These are phyloP conservation scores for Astyanax mexicanus DNA, from an alignment of 2,797 vertebrate species.

Conservation along the genomic window DNA sequence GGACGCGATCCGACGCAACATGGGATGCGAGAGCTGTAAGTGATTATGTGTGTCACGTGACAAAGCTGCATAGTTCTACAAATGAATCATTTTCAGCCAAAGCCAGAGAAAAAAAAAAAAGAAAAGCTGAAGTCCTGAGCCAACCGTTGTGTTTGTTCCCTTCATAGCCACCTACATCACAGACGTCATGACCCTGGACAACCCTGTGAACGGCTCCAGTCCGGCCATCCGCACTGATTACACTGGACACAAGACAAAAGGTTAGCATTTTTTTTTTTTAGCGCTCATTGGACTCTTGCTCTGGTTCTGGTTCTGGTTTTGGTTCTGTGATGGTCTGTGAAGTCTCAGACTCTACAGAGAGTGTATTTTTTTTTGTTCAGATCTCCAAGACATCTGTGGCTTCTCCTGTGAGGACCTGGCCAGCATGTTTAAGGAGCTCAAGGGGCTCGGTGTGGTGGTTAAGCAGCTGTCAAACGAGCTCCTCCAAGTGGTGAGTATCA, in stretches of 20 bases:
- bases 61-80: constrained; percentile 10
- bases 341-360: constrained; percentile 49
- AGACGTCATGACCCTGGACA: constrained; percentile 88
- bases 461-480: constrained; percentile 88
- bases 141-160: constrained; percentile 24
- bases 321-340: constrained; percentile 12
- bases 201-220: constrained; percentile 92
- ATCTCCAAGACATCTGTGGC: constrained; percentile 90
- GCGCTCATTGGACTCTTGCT: constrained; percentile 1
- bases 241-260: constrained; percentile 93
- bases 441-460: constrained; percentile 89
- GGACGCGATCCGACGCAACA: constrained; percentile 92
- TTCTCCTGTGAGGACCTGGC: constrained; percentile 94
- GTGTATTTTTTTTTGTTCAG: constrained; percentile 64
- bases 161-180: constrained; percentile 78
- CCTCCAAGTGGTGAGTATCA: constrained; percentile 88
- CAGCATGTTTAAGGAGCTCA: constrained; percentile 92
- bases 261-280: constrained; percentile 63
- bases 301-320: too few relatives aligned
- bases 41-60: constrained; percentile 40
- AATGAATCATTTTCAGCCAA: constrained; percentile 16
- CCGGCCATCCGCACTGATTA: constrained; percentile 94
- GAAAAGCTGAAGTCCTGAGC: too few relatives aligned
- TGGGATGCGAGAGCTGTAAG: constrained; percentile 94
- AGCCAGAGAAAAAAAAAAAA: background rate